Base-by-base conservation (phyloP, 2,797 vertebrate genomes). In the Coluber constrictor region DNA sequence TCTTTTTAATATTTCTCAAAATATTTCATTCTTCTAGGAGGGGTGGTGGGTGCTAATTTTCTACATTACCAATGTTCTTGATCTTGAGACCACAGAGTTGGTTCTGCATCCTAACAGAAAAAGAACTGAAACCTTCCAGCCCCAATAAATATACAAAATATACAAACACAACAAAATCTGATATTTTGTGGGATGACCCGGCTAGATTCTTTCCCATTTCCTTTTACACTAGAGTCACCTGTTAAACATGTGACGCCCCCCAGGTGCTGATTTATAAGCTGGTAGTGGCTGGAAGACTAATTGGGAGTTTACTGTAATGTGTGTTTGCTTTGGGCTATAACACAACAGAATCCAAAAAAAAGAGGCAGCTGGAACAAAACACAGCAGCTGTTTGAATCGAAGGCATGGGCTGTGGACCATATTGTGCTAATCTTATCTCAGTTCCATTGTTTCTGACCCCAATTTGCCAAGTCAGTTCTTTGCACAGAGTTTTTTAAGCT, bases 21-120 rank as follows among this genome's bases (percentile, higher is more conserved):
- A 4, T 16, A 56, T 56, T 13, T 56, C 55, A 56, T 56, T 56
- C 55, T 56, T 56, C 55, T 56, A 56, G 55, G 1, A 56, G 55
- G 16, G 15, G 55, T 0, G 1, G 1, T 56, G 15, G 13, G 55
- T 56, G 55, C 12, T 56, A 56, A 56, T 9, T 56, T 55, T 55
- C 54, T 16, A 56, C 55, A 56, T 56, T 90, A 11, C 87, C 70
- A 90, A 54, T 56, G 59, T 96, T 95, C 93, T 90, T 90, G 27
- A 12, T 29, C 88, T 61, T 90, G 91, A 86, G 37, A 94, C 66
- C 86, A 87, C 4, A 87, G 91, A 90, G 79, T 32, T 90, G n/a
- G 86, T 92, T 51, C 59, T 5, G 2, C 60, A 94, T 96, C 92
- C 93, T 93, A 90, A 12, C 93, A 90, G 92, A 86, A 89, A 90